Evolutionary conservation across 2,113 vertebrate genomes (phyloP).

Genomic region (Syngnathus scovelli): DNA sequence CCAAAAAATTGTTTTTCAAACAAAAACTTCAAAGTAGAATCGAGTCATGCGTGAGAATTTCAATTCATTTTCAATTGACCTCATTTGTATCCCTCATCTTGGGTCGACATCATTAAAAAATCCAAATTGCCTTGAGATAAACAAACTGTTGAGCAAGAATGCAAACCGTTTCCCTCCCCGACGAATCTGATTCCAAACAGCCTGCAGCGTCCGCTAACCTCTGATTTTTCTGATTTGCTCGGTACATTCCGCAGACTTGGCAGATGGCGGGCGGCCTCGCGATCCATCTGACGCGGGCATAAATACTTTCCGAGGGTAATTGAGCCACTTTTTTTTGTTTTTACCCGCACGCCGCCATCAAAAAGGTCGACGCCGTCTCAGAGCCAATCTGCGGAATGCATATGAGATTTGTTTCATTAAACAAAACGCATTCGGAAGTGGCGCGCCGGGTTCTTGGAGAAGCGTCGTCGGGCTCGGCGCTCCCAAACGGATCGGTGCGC

Average conservation of each 20-base stretch:
- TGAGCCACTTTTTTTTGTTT: constrained; percentile 58
- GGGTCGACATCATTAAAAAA: neutral
- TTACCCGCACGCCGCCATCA: constrained; percentile 70
- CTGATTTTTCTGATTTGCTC: constrained; percentile 63
- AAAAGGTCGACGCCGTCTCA: constrained; percentile 61
- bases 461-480: neutral
- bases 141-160: constrained; percentile 26
- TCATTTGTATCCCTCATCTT: neutral
- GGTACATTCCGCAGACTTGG: constrained; percentile 67
- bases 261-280: constrained; percentile 50
- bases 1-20: neutral
- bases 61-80: neutral
- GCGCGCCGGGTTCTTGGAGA: neutral
- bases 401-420: constrained; percentile 49
- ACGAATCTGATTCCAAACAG: constrained; percentile 49
- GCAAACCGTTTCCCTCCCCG: constrained; percentile 41
- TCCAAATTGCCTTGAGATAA: neutral
- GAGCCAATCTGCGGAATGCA: constrained; percentile 34
- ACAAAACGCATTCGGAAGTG: neutral
- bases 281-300: constrained; percentile 66
- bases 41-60: neutral
- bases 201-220: constrained; percentile 23
- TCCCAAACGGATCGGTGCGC: neutral
- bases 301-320: constrained; percentile 71
- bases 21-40: neutral